Conservation (phyloP, 2,113 vertebrate genomes). For the Mirza zaza region DNA sequence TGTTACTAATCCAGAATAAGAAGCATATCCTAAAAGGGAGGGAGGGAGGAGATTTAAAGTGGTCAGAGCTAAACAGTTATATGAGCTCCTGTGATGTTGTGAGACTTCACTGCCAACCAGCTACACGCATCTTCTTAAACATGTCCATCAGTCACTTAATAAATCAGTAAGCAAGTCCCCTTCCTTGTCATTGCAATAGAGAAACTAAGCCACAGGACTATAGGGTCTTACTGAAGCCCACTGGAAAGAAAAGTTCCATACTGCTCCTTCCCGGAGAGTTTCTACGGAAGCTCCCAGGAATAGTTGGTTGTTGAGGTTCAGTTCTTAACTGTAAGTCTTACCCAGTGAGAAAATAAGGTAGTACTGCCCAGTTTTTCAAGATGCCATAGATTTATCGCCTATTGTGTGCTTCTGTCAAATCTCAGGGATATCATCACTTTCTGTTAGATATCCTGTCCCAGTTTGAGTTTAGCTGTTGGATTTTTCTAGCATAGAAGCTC, state of each 20-base stretch:
- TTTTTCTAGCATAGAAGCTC: background rate
- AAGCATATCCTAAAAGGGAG: slow-evolving; percentile 67
- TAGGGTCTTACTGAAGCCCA: background rate
- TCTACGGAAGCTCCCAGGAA: background rate
- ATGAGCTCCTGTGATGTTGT: slow-evolving; percentile 33
- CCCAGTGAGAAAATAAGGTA: background rate
- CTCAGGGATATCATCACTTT: background rate
- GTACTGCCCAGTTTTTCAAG: background rate
- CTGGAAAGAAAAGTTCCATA: background rate
- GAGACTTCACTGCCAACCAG: slow-evolving; percentile 16
- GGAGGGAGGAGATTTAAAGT: slow-evolving; percentile 63
- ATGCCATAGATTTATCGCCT: background rate
- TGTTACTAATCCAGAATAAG: slow-evolving; percentile 58
- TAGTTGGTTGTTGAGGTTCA: background rate
- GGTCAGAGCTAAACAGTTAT: slow-evolving; percentile 72
- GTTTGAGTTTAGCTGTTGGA: background rate
- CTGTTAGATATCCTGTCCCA: background rate
- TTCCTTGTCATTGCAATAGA: background rate
- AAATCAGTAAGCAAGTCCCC: background rate
- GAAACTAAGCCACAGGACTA: background rate
- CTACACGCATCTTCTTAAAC: background rate
- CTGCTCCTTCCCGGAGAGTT: background rate
- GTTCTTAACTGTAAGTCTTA: background rate
- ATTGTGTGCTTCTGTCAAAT: background rate
- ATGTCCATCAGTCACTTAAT: background rate